Percentiles rank a stretch among this genome's conserved stretches.
Conservation (phyloP, 2,113 vertebrate genomes). For the Siphamia tubifer region DNA sequence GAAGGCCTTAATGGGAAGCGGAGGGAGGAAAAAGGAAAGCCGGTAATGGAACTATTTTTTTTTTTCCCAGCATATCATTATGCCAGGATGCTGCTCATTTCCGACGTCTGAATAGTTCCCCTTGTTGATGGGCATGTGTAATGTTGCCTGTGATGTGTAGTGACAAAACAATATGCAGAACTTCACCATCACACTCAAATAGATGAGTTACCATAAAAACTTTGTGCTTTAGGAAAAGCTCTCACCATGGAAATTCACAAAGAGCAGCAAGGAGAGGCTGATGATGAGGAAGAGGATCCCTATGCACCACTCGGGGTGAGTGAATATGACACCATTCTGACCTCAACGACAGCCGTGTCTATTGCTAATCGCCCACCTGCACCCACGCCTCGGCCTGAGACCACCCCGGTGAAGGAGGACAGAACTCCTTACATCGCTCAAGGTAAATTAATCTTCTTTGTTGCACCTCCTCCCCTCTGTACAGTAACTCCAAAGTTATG, state of each 20-base stretch:
- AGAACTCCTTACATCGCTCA: constrained; percentile 62
- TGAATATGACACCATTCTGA: constrained; percentile 71
- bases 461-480: no score
- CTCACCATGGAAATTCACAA: constrained; percentile 2
- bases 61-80: constrained; percentile 1
- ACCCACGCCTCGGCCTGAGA: constrained; percentile 76
- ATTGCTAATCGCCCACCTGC: constrained; percentile 79
- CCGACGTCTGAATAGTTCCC: constrained; percentile 19
- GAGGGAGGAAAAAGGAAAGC: constrained; percentile 25
- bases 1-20: constrained; percentile 21
- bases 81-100: constrained; percentile 37
- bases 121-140: constrained; percentile 20
- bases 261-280: constrained; percentile 10
- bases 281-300: constrained; percentile 52
- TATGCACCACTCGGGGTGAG: constrained; percentile 33
- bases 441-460: constrained; percentile 69
- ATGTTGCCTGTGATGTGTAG: constrained; percentile 22
- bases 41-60: constrained; percentile 23
- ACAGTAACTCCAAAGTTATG: no score
- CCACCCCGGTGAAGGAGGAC: constrained; percentile 52
- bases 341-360: constrained; percentile 19
- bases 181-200: constrained; percentile 1
- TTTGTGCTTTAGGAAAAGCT: constrained; percentile 47
- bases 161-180: background rate
- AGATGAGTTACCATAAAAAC: constrained; percentile 11